A percentile compares a stretch with the other conserved stretches of the same genome.
phyloP scores from a whole-genome alignment of 2,797 vertebrate species.

The Phoxinus dragarum region DNA sequence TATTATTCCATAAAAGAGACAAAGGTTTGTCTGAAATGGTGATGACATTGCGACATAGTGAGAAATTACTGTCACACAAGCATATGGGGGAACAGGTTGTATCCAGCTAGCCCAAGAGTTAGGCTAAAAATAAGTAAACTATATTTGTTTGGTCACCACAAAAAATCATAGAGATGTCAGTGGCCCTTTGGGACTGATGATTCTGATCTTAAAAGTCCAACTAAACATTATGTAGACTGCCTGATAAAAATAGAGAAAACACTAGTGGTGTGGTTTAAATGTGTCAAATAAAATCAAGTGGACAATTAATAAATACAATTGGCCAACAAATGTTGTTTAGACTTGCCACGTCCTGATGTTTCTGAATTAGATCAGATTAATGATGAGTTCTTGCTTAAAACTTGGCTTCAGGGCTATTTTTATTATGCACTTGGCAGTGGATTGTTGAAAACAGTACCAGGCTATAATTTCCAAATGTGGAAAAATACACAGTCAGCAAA shows the following conservation, averaged over 20 bases:
- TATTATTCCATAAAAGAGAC: conserved; percentile 4
- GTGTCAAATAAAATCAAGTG: not conserved
- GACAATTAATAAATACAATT: conserved; percentile 11
- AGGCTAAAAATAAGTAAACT: conserved; percentile 77
- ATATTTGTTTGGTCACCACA: conserved; percentile 66
- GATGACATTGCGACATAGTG: conserved; percentile 38
- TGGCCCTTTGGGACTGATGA: not conserved
- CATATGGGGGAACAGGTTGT: conserved; percentile 56
- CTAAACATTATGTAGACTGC: not conserved
- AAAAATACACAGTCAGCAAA: conserved; percentile 37
- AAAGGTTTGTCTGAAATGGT: conserved; percentile 16
- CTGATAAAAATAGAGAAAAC: not conserved
- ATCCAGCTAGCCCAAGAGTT: conserved; percentile 60
- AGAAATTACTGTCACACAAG: conserved; percentile 54
- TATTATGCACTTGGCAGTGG: conserved; percentile 14
- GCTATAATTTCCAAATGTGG: conserved; percentile 43
- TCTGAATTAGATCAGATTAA: not conserved
- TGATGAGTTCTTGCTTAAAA: not conserved
- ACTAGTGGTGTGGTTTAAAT: not conserved
- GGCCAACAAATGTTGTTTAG: not conserved
- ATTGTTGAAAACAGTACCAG: conserved; percentile 3
- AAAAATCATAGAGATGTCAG: conserved; percentile 18
- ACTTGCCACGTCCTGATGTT: not conserved
- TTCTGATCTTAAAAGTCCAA: not conserved
- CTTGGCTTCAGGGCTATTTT: conserved; percentile 1